Evolutionary conservation across 2,113 vertebrate genomes (phyloP), one percentile per base, ranked within the genome.

Genomic region (Eleginops maclovinus): DNA sequence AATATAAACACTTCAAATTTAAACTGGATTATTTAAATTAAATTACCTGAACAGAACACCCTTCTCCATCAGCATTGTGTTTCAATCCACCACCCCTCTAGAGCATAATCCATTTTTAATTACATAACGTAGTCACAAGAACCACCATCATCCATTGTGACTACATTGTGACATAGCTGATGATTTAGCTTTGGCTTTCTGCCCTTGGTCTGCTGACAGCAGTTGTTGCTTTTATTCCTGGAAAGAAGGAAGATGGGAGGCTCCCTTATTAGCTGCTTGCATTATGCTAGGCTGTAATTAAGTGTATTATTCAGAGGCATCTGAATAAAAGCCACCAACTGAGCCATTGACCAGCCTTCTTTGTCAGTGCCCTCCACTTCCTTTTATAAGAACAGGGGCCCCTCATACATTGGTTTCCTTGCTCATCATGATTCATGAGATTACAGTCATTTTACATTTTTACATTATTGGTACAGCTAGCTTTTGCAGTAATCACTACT

Each of bases 151-250:
- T 70, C 55, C 46, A 58, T 14, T 46, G 56, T 82, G 59, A 84
- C 46, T 62, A 54, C 36, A 76, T 1, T 71, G 66, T 81, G 66
- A 86, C 71, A 66, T 67, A 11, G 13, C 19, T 40, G 56, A 61
- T 54, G 17, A 49, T 58, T 31, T 58, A 64, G 63, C 56, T 70
- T 26, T 75, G 22, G 8, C 15, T 62, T 65, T 70, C 17, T 46
- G 50, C 21, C 62, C n/a, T 72, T 71, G 22, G 64, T 70, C 68
- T 76, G 59, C 31, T 86, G 72, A 66, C 62, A 19, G 31, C 70
- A 72, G 73, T 81, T 81, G 77, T 55, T 54, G 36, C 64, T 19
- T 58, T 63, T 65, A 15, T 50, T 6, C 56, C 10, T 10, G 13
- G 55, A 61, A 17, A 5, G 19, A 62, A 41, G 22, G 58, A 51